A percentile compares a stretch with the other conserved stretches of the same genome.
phyloP scores from a whole-genome alignment of 2,113 vertebrate species.

The Aldabrachelys gigantea region DNA sequence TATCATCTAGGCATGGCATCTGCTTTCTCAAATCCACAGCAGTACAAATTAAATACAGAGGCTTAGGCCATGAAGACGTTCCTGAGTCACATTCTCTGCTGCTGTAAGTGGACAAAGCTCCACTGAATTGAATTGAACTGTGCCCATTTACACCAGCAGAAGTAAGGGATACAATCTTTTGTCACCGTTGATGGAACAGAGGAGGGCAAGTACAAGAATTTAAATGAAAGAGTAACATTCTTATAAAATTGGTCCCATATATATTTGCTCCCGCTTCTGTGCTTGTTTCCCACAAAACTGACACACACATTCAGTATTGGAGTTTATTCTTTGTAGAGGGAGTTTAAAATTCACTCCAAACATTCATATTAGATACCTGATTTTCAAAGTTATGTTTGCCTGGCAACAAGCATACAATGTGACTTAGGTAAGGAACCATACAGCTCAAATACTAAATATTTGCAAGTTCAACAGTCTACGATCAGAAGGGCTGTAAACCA shows the following conservation, averaged over 20 bases:
- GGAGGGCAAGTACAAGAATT: neutral
- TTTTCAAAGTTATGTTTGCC: neutral
- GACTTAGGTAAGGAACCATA: neutral
- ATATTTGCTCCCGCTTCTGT: neutral
- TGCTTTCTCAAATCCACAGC: neutral
- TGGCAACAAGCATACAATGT: neutral
- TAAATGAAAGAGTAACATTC: neutral
- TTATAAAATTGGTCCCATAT: neutral
- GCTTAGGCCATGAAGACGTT: neutral
- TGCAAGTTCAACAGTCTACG: neutral
- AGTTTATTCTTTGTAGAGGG: neutral
- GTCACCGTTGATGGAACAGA: neutral
- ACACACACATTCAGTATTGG: neutral
- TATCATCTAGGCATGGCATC: neutral
- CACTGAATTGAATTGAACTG: neutral
- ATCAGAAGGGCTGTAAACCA: neutral
- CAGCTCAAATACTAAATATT: neutral
- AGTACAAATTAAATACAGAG: neutral
- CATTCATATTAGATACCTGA: neutral
- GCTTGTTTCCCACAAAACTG: neutral
- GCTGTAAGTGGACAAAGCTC: neutral
- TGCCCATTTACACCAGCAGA: neutral
- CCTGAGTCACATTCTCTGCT: neutral
- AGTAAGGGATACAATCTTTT: neutral
- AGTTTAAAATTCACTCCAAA: neutral